Evolutionary conservation across 2,888 invertebrate species (phyloP), one percentile per base, ranked within the genome.

Genomic region (Xanthia icteritia): DNA sequence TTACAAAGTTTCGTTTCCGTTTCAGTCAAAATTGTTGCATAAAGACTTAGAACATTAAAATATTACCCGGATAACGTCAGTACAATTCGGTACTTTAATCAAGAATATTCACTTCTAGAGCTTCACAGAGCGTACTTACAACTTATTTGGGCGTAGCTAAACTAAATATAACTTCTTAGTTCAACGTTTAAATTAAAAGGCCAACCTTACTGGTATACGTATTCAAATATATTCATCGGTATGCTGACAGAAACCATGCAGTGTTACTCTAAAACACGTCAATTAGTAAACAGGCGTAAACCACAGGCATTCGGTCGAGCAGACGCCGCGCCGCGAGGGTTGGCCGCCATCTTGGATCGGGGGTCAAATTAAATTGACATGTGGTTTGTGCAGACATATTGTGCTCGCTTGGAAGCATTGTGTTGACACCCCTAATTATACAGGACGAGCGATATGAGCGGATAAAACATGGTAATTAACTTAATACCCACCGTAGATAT

Each of bases 281-380:
- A 95, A 95, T 96, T 95, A 95, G 93, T 92, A 92, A 93, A 91
- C 93, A 92, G 89, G 92, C 92, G 92, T 92, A 91, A 93, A 94
- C 93, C 94, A 88, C 94, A 94, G 92, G 94, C 94, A 94, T 95
- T 94, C 91, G 91, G 92, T 89, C 88, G 92, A 92, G 89, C 90
- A 90, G 90, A 90, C 91, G 90, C 91, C 89, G 89, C 89, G 82
- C 85, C 87, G 90, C 91, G 92, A 92, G 95, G 95, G 94, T 91
- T 85, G 90, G 90, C 93, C 91, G 96, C 96, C 96, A 96, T 96
- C 94, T 96, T 96, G 95, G 85, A 94, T 94, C 90, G 92, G 92
- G 95, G 95, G 94, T 96, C 95, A 95, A 95, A 96, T 96, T 96
- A 95, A 96, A 96, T 96, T 96, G 96, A 95, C 95, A 94, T 95